These are phyloP conservation scores for Spheniscus mendiculus DNA, from an alignment of 2,113 vertebrate species.

Conservation along the genomic window DNA sequence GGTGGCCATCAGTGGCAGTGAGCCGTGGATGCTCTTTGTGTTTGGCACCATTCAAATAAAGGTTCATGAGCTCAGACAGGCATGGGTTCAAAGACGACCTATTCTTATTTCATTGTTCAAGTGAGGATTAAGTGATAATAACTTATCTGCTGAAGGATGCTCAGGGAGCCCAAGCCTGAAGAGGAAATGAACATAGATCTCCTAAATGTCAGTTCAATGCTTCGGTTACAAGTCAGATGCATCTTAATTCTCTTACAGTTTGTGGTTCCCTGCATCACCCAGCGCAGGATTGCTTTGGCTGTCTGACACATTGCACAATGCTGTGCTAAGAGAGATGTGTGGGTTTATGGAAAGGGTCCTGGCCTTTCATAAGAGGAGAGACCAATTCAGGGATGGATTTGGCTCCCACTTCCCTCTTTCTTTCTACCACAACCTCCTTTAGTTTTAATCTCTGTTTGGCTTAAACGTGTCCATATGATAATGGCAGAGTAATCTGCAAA, in stretches of 20 bases:
- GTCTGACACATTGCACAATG: neutral
- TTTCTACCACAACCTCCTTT: neutral
- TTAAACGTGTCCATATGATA: neutral
- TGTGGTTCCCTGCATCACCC: neutral
- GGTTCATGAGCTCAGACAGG: neutral
- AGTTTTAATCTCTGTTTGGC: neutral
- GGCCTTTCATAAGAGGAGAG: neutral
- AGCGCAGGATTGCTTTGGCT: neutral
- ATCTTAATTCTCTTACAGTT: neutral
- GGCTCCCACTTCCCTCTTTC: neutral
- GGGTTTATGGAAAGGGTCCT: neutral
- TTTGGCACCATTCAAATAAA: neutral
- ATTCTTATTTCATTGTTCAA: neutral
- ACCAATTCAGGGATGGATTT: neutral
- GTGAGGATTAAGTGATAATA: neutral
- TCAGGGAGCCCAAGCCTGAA: neutral
- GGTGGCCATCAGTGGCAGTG: neutral
- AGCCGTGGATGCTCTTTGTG: neutral
- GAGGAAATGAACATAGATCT: neutral
- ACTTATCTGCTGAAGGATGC: neutral
- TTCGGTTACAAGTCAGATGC: neutral
- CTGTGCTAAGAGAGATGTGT: neutral
- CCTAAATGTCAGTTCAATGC: neutral
- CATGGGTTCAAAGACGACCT: neutral
- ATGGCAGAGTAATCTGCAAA: neutral